Evolutionary conservation across 1,140 invertebrate genomes (phyloP), one percentile per base, ranked within the genome.

Genomic region (Zeugodacus cucurbitae): DNA sequence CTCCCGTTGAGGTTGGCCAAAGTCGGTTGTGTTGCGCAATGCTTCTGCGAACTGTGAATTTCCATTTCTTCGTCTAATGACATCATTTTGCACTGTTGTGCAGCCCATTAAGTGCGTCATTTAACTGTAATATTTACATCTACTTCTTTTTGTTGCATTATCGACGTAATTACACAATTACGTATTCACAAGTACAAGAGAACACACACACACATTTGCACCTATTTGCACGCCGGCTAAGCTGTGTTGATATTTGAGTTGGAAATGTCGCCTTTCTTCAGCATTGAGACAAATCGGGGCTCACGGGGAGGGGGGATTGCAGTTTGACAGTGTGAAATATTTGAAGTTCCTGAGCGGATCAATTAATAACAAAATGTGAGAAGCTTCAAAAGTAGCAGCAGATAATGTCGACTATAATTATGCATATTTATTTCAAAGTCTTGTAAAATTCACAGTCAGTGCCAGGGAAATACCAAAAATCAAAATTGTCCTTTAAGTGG

Each of bases 81-180:
- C 67, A 37, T 37, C 34, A 74, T 74, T 70, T 74, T 41, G 32
- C 34, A 74, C 67, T 74, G 67, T 32, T 74, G 67, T 32, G 67
- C 34, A 37, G 67, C 34, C 67, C 67, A 74, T 74, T 74, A 74
- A 74, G 67, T 74, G 67, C 34, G 34, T 37, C 34, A 74, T 74
- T 74, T 74, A 74, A 74, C 67, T 41, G 29, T 41, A n/a, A 74
- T 34, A 41, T 41, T 74, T 41, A 32, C 67, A n/a, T 37, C 20
- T 20, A 14, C 22, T 37, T 32, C 67, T 74, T 74, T 14, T 32
- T 20, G 67, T 37, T 34, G 67, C 17, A 32, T 20, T 37, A 41
- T 34, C 29, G 17, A 74, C 67, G 64, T 32, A 74, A 37, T 74
- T 74, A 74, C 34, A n/a, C n/a, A n/a, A n/a, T 41, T 41, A n/a